Conservation (phyloP, 2,113 vertebrate species). For the Sylvilagus bachmani region DNA sequence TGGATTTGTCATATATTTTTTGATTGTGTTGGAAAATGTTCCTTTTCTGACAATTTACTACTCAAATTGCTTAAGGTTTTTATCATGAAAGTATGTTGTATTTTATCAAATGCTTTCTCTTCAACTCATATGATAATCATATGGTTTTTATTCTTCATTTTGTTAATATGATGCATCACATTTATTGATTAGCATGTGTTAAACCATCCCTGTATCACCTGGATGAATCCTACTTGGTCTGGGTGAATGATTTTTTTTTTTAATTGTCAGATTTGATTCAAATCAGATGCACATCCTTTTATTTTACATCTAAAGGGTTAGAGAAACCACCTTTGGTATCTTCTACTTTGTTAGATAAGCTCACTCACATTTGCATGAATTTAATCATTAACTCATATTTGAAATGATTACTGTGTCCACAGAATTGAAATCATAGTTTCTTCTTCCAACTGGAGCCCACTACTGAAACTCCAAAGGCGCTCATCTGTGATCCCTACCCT, state of each 20-base stretch:
- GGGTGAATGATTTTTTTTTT: neutral
- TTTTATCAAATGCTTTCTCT: no score
- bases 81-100: no score
- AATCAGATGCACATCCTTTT: neutral
- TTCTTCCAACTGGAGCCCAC: neutral
- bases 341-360: neutral
- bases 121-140: no score
- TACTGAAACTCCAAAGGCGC: neutral
- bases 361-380: neutral
- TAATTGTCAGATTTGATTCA: neutral
- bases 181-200: no score
- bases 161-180: no score
- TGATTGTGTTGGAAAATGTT: no score
- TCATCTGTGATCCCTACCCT: rapidly evolving
- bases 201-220: no score
- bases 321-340: neutral
- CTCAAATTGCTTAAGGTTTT: no score
- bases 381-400: neutral
- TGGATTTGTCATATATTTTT: no score
- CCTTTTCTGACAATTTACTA: no score
- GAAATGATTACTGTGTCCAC: neutral
- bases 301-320: neutral
- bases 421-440: neutral
- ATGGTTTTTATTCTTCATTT: no score
- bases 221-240: no score